Percentiles rank a stretch among this genome's conserved stretches.
Conservation (phyloP, 2,797 vertebrate species). For the Phylloscopus collybita region DNA sequence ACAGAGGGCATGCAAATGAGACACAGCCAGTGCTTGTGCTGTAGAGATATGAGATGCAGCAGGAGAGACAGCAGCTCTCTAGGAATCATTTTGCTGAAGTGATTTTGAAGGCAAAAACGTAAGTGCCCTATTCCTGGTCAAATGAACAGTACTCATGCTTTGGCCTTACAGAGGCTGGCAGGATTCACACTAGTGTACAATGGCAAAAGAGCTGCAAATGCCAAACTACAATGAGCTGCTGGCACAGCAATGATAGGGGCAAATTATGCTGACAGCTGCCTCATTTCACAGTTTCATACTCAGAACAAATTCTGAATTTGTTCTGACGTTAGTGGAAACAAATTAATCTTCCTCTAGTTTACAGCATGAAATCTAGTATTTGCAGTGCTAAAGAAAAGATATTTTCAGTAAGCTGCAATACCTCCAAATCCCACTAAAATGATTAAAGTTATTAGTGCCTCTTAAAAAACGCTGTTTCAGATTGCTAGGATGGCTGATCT, state of each 20-base stretch:
- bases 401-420: conserved; percentile 29
- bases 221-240: neutral
- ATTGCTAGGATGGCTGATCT: neutral
- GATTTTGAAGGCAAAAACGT: neutral
- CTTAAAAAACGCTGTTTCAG: conserved; percentile 14
- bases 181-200: neutral
- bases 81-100: neutral
- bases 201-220: neutral
- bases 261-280: conserved; percentile 34
- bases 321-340: conserved; percentile 32
- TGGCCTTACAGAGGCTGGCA: neutral
- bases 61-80: neutral
- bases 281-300: conserved; percentile 5
- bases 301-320: conserved; percentile 43
- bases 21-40: neutral
- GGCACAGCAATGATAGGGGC: neutral
- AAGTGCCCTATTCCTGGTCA: neutral
- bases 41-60: neutral
- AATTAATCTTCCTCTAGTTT: conserved; percentile 34
- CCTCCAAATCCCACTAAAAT: conserved; percentile 28
- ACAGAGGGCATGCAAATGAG: neutral
- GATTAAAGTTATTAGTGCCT: conserved; percentile 21
- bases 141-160: neutral
- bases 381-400: neutral
- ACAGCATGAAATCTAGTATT: conserved; percentile 3